Evolutionary conservation across 2,113 vertebrate species (phyloP), one percentile per base, ranked within the genome.

Genomic region (Urocolius indicus): DNA sequence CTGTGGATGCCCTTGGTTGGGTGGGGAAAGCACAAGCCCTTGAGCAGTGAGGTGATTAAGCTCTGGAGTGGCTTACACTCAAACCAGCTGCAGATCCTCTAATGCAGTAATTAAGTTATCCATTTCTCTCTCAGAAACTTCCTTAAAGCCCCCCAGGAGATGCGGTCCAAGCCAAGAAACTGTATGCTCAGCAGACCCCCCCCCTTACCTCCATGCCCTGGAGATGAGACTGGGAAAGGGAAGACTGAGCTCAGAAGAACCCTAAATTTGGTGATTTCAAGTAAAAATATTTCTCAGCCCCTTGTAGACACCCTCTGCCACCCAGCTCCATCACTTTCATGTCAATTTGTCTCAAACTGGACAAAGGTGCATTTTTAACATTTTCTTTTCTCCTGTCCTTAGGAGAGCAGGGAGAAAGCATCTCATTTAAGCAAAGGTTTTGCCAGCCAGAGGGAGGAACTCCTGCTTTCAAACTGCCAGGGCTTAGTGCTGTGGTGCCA

Each of bases 51-150:
- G n/a, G 38, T 85, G 92, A 72, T 77, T 17, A 68, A 92, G 43
- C 65, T 59, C 29, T 32, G 66, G 49, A 85, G 66, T 43, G 67
- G 66, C 87, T 45, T 75, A 87, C 48, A 32, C 36, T 78, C 75
- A 69, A 41, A 88, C n/a, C 61, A 94, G 85, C 78, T 27, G 1
- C 55, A 43, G 81, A 55, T 66, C 55, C 57, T 81, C 68, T 87
- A 75, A 68, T 29, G 86, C 76, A 87, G 93, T 83, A 69, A 65
- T 77, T 81, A 63, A 93, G 46, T 73, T 38, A 89, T 17, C 67
- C 29, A 32, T 57, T 79, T 89, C 51, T 63, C 63, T 54, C 82
- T 27, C 61, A 49, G 57, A 80, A 91, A 65, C 49, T 68, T 67
- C 67, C 65, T 78, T 38, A n/a, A 43, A 74, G 17, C 61, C 59